phyloP scores from a whole-genome alignment of 2,797 vertebrate species.

The Nothura maculosa region DNA sequence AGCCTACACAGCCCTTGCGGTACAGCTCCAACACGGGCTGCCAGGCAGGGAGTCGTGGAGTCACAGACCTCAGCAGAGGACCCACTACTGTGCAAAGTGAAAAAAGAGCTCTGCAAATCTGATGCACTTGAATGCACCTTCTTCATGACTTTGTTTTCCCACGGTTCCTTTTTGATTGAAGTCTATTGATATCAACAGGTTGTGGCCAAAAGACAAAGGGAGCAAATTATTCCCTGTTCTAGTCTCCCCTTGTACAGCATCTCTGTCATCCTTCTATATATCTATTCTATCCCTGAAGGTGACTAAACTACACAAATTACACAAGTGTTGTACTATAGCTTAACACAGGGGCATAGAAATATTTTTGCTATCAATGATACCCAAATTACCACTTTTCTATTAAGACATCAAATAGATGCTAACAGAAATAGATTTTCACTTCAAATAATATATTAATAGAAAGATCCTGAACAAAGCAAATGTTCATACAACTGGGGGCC shows the following conservation, averaged over 20 bases:
- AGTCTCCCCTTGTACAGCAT: no score
- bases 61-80: neutral
- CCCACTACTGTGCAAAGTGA: accelerated
- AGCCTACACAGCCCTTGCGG: neutral
- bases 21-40: neutral
- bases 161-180: neutral
- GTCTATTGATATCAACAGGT: neutral
- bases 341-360: no score
- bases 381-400: neutral
- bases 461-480: neutral
- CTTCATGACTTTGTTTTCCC: neutral
- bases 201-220: neutral
- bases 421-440: neutral
- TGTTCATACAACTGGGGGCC: neutral
- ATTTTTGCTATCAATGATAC: neutral
- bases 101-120: neutral
- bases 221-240: no score
- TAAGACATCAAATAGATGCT: neutral
- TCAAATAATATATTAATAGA: neutral
- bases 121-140: neutral
- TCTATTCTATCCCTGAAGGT: no score
- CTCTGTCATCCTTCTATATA: no score
- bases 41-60: neutral
- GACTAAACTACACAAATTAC: no score
- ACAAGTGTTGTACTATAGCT: no score